Percentiles rank a stretch among this genome's conserved stretches.
Conservation (phyloP, 2,113 vertebrate genomes). For the Colistium nudipinnis region DNA sequence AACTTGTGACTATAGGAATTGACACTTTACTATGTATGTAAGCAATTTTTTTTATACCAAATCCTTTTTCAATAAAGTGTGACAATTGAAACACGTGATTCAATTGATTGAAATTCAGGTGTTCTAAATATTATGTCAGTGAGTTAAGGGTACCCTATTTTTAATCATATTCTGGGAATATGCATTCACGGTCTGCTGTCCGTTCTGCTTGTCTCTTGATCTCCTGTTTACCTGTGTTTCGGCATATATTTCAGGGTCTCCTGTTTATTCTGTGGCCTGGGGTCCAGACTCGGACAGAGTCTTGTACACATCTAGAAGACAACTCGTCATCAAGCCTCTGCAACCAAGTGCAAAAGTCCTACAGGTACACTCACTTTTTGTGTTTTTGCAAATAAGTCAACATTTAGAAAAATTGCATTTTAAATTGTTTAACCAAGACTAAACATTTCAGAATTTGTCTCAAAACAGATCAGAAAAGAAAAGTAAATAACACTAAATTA, state of each 20-base stretch:
- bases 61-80: slow-evolving; percentile 3
- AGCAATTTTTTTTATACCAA: slow-evolving; percentile 23
- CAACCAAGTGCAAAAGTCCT: slow-evolving; percentile 92
- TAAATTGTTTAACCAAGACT: background rate
- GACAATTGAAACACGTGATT: too few relatives aligned
- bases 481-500: too few relatives aligned
- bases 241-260: slow-evolving; percentile 81
- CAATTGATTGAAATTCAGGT: background rate
- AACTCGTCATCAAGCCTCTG: slow-evolving; percentile 94
- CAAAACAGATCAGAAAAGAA: too few relatives aligned
- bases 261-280: slow-evolving; percentile 96
- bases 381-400: background rate
- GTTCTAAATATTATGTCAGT: background rate
- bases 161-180: too few relatives aligned
- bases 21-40: slow-evolving; percentile 19
- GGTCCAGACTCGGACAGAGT: slow-evolving; percentile 93
- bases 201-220: too few relatives aligned
- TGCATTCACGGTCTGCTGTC: too few relatives aligned
- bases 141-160: too few relatives aligned
- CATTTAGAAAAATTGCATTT: background rate
- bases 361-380: slow-evolving; percentile 84
- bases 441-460: background rate
- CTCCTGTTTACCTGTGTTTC: slow-evolving; percentile 2
- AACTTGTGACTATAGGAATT: slow-evolving; percentile 30
- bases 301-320: slow-evolving; percentile 91